Base-by-base conservation (phyloP, 2,113 vertebrate species). In the Nematolebias whitei region DNA sequence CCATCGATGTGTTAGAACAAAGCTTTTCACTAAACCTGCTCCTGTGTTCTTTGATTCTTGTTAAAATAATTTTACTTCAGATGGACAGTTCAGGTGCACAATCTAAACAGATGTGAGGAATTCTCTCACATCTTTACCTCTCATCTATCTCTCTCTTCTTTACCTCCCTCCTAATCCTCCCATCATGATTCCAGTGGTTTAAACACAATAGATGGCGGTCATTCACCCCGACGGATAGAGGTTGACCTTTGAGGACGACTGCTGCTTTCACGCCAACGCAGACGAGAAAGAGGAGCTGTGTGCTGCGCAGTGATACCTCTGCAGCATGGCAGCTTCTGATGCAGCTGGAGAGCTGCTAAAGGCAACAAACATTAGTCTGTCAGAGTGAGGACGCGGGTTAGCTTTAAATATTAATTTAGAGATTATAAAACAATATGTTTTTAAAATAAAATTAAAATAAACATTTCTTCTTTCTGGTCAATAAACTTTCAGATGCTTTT, bases 191-290 rank as follows among this genome's bases (percentile, higher is more conserved):
- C 43, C 29, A 19, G 56, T 23, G 62, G 59, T 58, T 56, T 71
- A 71, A 52, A 53, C 61, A 74, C 52, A 74, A 69, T 11, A 32
- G 26, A 45, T 16, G 16, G 40, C 60, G 23, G 63, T 82, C 71
- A 48, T 48, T 84, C 61, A 68, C 54, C 69, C 32, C 5, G 3
- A 54, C 50, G 40, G 57, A 81, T 68, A 61, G 56, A 48, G 66
- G 53, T 57, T 14, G 47, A 79, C 68, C 79, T 72, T 59, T 23
- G 0, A 18, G 54, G 47, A 35, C 49, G 52, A 59, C 67, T 16
- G 26, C 23, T 7, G 52, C 26, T 68, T 45, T 51, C 51, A 45
- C 15, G 22, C 26, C 9, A 8, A 35, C 32, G 9, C 32, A 35
- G 32, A 35, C 5, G 9, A 40, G 11, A n/a, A 38, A 48, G 55